Conservation (phyloP, 1,140 invertebrate genomes). For the Macrostomum lignano region DNA sequence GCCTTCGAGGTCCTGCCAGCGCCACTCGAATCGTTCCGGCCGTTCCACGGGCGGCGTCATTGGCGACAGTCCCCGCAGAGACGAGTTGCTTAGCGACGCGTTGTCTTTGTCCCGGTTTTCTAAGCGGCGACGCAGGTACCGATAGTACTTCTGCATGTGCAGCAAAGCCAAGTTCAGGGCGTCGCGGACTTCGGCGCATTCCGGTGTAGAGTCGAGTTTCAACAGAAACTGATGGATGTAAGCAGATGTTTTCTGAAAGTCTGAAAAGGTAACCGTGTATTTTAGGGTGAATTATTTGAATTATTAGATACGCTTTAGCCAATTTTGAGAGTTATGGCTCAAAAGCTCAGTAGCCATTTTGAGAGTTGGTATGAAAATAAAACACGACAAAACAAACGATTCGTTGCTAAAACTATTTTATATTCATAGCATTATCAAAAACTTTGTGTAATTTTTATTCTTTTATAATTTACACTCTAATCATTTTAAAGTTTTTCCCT, state of each 20-base stretch:
- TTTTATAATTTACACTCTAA: too few relatives aligned
- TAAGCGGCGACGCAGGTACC: constrained; percentile 13
- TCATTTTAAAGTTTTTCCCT: too few relatives aligned
- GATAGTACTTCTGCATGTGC: constrained; percentile 26
- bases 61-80: constrained; percentile 20
- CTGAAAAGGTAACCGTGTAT: constrained; percentile 10
- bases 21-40: not conserved
- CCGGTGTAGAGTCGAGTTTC: constrained; percentile 22
- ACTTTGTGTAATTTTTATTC: too few relatives aligned
- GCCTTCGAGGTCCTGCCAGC: not conserved
- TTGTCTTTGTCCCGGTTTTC: constrained; percentile 1
- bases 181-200: constrained; percentile 24
- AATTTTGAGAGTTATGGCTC: too few relatives aligned
- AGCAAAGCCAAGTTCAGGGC: constrained; percentile 21
- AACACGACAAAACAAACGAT: too few relatives aligned
- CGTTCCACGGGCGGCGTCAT: constrained; percentile 20
- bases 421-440: too few relatives aligned
- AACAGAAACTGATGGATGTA: constrained; percentile 26
- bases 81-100: constrained; percentile 2
- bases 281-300: not conserved
- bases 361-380: too few relatives aligned
- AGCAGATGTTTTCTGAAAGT: constrained; percentile 27
- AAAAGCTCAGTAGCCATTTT: too few relatives aligned
- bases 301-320: too few relatives aligned
- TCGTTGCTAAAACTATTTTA: too few relatives aligned